These are phyloP conservation scores for Oreotrochilus melanogaster DNA, from an alignment of 2,113 vertebrate genomes.

Conservation along the genomic window DNA sequence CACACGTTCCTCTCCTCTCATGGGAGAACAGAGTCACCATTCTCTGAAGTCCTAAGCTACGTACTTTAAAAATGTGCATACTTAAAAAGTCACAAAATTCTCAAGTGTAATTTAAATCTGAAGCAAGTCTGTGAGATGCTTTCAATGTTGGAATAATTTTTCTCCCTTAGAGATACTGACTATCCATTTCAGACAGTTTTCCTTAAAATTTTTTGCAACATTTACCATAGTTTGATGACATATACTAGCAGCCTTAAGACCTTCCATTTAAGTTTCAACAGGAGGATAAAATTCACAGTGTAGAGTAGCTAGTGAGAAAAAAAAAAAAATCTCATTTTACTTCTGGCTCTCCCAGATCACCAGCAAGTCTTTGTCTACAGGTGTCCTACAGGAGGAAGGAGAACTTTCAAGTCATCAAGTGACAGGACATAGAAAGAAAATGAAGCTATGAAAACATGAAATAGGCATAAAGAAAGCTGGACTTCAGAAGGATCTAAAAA, in stretches of 20 bases:
- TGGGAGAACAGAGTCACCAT: background rate
- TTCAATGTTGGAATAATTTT: background rate
- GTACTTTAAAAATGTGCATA: background rate
- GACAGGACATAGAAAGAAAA: background rate
- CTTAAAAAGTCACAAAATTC: background rate
- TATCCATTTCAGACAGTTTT: background rate
- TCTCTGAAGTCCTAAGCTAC: background rate
- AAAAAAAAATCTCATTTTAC: background rate
- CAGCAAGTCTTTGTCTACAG: background rate
- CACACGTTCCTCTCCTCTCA: background rate
- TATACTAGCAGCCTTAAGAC: background rate
- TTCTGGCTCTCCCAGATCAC: background rate
- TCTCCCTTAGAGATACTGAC: background rate
- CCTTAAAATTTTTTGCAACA: background rate
- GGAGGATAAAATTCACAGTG: background rate
- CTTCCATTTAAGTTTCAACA: background rate
- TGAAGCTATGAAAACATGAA: background rate
- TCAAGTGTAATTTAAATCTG: background rate
- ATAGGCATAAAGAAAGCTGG: background rate
- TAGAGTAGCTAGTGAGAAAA: background rate
- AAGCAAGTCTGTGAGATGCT: background rate
- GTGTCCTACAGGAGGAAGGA: background rate
- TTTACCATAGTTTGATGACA: background rate
- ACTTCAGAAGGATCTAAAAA: background rate
- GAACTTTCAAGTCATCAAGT: background rate